Percentiles rank a stretch among this genome's conserved stretches.
phyloP scores from a whole-genome alignment of 2,113 vertebrate genomes.

The Festucalex cinctus region DNA sequence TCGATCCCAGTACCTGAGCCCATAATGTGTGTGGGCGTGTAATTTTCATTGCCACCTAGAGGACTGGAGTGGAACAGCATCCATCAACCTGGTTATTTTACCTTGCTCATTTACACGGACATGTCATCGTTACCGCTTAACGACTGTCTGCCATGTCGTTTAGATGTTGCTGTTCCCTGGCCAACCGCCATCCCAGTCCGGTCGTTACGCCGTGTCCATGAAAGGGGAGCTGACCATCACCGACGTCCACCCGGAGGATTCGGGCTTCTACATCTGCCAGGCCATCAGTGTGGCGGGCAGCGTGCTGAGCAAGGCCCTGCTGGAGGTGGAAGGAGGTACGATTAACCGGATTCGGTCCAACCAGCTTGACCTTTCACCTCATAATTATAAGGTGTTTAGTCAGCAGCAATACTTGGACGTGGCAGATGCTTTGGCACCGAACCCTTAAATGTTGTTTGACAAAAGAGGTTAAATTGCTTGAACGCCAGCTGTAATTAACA shows the following conservation, averaged over 20 bases:
- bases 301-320: slow-evolving; percentile 89
- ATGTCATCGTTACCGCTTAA: neutral
- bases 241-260: slow-evolving; percentile 88
- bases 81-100: neutral
- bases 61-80: neutral
- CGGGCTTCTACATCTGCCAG: slow-evolving; percentile 96
- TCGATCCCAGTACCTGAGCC: neutral
- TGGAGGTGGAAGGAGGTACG: slow-evolving; percentile 96
- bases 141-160: neutral
- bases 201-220: slow-evolving; percentile 92
- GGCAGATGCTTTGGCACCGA: no score
- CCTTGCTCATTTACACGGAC: no score
- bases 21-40: neutral
- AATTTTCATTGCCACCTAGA: neutral
- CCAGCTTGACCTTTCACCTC: neutral
- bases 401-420: no score
- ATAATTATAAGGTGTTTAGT: neutral
- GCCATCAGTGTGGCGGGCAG: slow-evolving; percentile 96
- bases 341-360: neutral
- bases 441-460: no score
- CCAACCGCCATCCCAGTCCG: slow-evolving; percentile 89
- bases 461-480: no score
- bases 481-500: no score
- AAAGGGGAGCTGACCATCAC: slow-evolving; percentile 90
- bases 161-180: slow-evolving; percentile 94